Base-by-base conservation (phyloP, 2,797 vertebrate species). In the Ibycter americanus region DNA sequence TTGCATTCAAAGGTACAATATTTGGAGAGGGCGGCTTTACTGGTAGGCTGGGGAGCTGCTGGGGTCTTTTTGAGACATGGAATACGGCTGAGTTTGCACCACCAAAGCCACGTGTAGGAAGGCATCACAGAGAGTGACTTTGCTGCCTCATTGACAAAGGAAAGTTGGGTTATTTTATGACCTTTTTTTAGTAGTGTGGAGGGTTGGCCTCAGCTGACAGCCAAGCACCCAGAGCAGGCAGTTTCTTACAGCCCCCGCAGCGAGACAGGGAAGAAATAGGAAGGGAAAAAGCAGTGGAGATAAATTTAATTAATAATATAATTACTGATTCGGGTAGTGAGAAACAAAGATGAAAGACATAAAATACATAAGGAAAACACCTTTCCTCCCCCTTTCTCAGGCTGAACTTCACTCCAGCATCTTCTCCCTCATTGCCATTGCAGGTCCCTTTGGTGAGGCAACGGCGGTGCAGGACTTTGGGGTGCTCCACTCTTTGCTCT, bases 401-500 rank as follows among this genome's bases (percentile, higher is more conserved):
- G 15, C 42, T 70, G 61, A 73, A 58, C 10, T 68, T 82, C 8
- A 42, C 9, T 55, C 26, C 36, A 54, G 0, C 7, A 1, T 34
- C 29, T 27, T 67, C 42, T 61, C 22, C 10, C 8, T 66, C 20
- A 6, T 21, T 42, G 17, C 7, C 3, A 0, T 11, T 59, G 8
- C 20, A 23, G 3, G 31, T 54, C 17, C 26, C 13, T 61, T 65
- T 76, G 20, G 36, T 18, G 12, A 80, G 44, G 18, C 10, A 71
- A 11, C 0, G 3, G 16, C 5, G 6, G 38, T 6, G 7, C 14
- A 61, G 58, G 11, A 66, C 14, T 2, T 9, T 44, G 40, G 10
- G 26, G 4, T 40, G 56, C 25, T 47, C 3, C 6, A 11, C n/a
- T 54, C 31, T 40, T 46, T 19, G 27, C 12, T 58, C 11, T 66